Base-by-base conservation (phyloP, 2,113 vertebrate species). In the Boulengeromyrus knoepffleri region DNA sequence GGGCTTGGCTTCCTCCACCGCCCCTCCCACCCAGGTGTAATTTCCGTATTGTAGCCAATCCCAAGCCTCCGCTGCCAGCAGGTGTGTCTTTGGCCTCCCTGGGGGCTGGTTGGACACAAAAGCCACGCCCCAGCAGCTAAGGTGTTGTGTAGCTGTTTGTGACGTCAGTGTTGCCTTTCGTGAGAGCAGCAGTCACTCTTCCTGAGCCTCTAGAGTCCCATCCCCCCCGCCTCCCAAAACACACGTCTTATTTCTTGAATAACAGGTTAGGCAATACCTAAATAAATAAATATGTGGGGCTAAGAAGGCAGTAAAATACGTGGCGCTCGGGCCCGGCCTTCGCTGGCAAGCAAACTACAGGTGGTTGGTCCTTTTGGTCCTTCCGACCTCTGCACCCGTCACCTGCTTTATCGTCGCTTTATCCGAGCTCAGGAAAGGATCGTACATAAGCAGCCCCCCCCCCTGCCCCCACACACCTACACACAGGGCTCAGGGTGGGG, bases 1-100 rank as follows among this genome's bases (percentile, higher is more conserved):
- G 93, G 95, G 97, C 96, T 98, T 97, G 95, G 95, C 96, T 98
- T 95, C 92, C 95, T 94, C 83, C 92, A 89, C 94, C 94, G 94
- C 95, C 95, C 96, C 95, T 96, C 97, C 98, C 94, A 95, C 94
- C 96, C 98, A 99, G 98, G 98, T 99, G 97, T 97, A 96, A 97
- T 97, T 97, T 96, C 95, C 92, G 88, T 91, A 83, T 93, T 9
- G 90, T 93, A 94, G 93, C 98, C 98, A 99, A 99, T 99, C 97
- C 92, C 92, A 93, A 90, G 95, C 95, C 95, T 92, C 95, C 95
- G 91, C 94, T 87, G 19, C 91, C 95, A 91, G 93, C 98, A 99
- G 98, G 98, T 99, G 98, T 99, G 98, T 98, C 97, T 95, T 92
- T 50, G 88, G 86, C 92, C 89, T 92, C 87, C 93, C 92, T 95